Evolutionary conservation across 2,797 vertebrate species (phyloP).

Genomic region (Hyperoplus immaculatus): DNA sequence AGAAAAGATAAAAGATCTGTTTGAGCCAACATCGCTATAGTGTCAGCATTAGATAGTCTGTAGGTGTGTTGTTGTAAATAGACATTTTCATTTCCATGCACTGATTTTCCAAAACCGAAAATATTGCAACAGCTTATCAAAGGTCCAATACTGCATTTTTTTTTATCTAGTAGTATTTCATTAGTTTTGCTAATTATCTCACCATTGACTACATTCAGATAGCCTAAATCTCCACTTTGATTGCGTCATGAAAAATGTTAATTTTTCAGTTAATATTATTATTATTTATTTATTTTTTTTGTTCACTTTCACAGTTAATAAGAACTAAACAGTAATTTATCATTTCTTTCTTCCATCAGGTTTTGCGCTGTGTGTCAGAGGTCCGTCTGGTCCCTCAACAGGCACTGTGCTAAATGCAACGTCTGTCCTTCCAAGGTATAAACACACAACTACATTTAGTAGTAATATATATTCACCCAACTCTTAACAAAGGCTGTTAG

Average conservation of each 20-base stretch:
- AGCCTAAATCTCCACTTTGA: too few species aligned
- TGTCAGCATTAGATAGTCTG: neutral
- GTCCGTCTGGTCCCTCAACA: constrained; percentile 90
- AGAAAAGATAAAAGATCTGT: neutral
- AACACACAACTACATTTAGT: too few species aligned
- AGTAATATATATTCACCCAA: neutral
- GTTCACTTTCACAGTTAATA: too few species aligned
- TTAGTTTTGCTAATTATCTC: too few species aligned
- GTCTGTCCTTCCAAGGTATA: constrained; percentile 94
- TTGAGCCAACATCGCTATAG: neutral
- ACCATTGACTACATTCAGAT: too few species aligned
- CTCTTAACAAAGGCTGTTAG: neutral
- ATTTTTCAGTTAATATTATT: too few species aligned
- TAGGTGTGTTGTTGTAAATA: neutral
- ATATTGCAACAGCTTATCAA: too few species aligned
- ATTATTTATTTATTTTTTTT: too few species aligned
- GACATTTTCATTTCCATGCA: neutral
- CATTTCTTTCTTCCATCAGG: constrained; percentile 67
- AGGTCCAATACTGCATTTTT: too few species aligned
- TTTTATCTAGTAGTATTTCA: too few species aligned
- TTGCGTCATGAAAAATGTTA: too few species aligned
- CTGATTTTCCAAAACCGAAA: neutral
- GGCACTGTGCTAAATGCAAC: constrained; percentile 91
- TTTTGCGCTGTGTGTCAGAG: constrained; percentile 91
- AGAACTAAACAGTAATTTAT: too few species aligned